Conservation (phyloP, 2,797 vertebrate genomes). For the Neoniphon sammara region DNA sequence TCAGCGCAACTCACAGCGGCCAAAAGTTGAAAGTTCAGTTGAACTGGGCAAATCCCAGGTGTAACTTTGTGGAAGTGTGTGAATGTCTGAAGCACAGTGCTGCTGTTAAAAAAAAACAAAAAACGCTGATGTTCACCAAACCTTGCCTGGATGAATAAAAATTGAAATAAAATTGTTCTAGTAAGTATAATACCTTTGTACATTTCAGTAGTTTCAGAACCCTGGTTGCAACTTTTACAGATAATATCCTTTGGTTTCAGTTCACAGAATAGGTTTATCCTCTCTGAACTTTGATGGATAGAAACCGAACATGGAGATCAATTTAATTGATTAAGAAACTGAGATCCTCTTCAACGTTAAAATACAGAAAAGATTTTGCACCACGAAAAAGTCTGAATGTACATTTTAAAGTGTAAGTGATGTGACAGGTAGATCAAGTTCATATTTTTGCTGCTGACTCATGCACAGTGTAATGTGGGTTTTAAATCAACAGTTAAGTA, state of each 20-base stretch:
- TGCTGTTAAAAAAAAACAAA: constrained; percentile 55
- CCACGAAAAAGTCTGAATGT: neutral
- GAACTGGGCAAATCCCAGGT: constrained; percentile 51
- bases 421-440: neutral
- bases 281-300: neutral
- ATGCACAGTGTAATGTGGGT: neutral
- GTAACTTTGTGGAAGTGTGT: constrained; percentile 25
- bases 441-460: constrained; percentile 6
- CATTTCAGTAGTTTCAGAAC: neutral
- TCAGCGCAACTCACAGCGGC: neutral
- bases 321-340: constrained; percentile 2
- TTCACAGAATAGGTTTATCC: neutral
- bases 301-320: neutral
- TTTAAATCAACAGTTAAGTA: neutral
- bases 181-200: neutral
- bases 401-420: neutral
- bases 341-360: neutral
- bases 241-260: neutral
- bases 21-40: constrained; percentile 34
- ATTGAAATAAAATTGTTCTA: neutral
- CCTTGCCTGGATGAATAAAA: neutral
- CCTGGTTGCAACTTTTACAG: neutral
- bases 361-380: constrained; percentile 8
- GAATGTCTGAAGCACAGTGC: constrained; percentile 56
- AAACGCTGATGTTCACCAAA: constrained; percentile 34